A percentile compares a stretch with the other conserved stretches of the same genome.
Evolutionary conservation across 2,888 invertebrate species (phyloP).

Genomic region (Tetrapedia diversipes): DNA sequence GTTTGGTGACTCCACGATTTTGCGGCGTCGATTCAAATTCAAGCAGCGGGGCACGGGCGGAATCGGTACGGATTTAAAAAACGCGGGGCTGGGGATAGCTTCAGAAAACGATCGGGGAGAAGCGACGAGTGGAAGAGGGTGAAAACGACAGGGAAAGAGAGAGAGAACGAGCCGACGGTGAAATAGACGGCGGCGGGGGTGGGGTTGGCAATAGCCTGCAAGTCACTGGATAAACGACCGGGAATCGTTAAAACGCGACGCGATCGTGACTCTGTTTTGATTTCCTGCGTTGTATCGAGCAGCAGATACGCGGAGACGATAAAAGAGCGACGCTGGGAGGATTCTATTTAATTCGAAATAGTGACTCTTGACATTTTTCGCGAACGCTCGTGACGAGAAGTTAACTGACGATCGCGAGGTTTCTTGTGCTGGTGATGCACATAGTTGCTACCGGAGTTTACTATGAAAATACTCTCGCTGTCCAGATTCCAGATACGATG

Average conservation of each 20-base stretch:
- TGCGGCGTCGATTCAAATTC: constrained; percentile 80
- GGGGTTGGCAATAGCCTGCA: constrained; percentile 80
- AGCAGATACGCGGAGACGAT: constrained; percentile 57
- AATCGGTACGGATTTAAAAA: constrained; percentile 81
- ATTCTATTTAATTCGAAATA: constrained; percentile 61
- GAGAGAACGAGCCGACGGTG: constrained; percentile 41
- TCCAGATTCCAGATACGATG: not conserved
- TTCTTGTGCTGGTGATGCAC: too few relatives aligned
- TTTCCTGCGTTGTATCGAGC: constrained; percentile 61
- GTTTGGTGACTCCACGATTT: constrained; percentile 81
- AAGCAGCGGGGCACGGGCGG: constrained; percentile 76
- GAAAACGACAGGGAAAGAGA: constrained; percentile 33
- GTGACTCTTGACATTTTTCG: constrained; percentile 62
- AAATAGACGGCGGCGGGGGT: constrained; percentile 53
- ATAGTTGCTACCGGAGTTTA: not conserved
- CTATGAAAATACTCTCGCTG: not conserved
- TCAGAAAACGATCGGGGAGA: constrained; percentile 50
- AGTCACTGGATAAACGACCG: constrained; percentile 83
- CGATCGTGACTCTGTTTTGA: constrained; percentile 71
- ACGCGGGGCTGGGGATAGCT: constrained; percentile 48
- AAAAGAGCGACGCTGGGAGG: constrained; percentile 55
- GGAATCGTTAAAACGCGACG: constrained; percentile 80
- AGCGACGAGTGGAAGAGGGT: constrained; percentile 44
- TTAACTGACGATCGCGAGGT: not conserved
- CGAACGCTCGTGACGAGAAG: not conserved